Percentiles rank a stretch among this genome's conserved stretches.
Conservation (phyloP, 2,113 vertebrate species). For the Leucosticte australis region DNA sequence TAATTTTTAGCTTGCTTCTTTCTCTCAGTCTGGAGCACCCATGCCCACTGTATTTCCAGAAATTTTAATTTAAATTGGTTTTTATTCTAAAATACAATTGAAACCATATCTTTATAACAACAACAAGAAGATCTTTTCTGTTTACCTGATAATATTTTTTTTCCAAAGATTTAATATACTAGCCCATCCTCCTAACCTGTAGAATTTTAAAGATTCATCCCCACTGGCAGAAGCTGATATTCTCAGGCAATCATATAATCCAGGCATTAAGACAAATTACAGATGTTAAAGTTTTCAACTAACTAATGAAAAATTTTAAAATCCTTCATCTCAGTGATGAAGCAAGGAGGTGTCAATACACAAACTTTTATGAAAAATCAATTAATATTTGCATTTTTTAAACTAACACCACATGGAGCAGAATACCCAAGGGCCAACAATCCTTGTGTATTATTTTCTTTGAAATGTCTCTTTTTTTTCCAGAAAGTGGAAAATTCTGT, state of each 20-base stretch:
- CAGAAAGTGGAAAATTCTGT: neutral
- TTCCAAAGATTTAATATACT: neutral
- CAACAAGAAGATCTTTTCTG: neutral
- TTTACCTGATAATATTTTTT: neutral
- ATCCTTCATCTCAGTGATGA: neutral
- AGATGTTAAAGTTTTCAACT: neutral
- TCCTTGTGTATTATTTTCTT: neutral
- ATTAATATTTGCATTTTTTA: constrained; percentile 1
- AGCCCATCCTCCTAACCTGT: neutral
- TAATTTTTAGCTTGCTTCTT: neutral
- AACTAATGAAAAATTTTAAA: neutral
- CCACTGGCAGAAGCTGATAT: neutral
- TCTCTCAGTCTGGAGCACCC: neutral
- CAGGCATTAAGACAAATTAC: neutral
- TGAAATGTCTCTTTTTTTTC: neutral
- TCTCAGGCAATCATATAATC: neutral
- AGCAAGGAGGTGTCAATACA: neutral
- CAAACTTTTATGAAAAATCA: neutral
- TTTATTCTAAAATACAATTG: neutral
- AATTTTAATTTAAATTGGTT: neutral
- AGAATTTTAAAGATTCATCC: neutral
- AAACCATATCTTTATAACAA: neutral
- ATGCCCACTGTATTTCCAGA: neutral
- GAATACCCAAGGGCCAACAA: neutral
- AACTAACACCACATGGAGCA: neutral